Conservation (phyloP, 2,113 vertebrate species). For the Gallinago undulata region DNA sequence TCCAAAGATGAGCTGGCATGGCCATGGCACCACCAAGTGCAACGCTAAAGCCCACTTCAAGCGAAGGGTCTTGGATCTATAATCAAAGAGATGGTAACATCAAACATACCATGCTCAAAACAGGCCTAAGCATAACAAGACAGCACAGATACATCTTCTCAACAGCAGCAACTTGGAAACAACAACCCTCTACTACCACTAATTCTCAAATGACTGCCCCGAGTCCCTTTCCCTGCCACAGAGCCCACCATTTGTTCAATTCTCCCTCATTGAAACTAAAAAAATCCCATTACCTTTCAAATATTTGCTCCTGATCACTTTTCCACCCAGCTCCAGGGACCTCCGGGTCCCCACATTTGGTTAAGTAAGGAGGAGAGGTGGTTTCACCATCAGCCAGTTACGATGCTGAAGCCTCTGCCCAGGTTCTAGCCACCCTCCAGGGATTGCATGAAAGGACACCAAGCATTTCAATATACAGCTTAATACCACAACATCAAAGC, state of each 20-base stretch:
- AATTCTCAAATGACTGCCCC: background rate
- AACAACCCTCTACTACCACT: background rate
- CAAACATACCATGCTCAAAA: background rate
- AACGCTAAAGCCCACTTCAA: background rate
- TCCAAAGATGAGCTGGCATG: background rate
- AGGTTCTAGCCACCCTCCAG: background rate
- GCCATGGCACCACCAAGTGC: background rate
- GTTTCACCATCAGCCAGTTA: background rate
- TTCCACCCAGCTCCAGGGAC: background rate
- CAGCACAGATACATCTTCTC: background rate
- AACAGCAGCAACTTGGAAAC: background rate
- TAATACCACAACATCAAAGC: background rate
- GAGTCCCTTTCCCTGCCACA: rapidly evolving
- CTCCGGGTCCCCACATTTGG: background rate
- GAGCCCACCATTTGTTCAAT: background rate
- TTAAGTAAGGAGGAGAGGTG: background rate
- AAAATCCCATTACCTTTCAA: background rate
- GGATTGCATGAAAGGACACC: background rate
- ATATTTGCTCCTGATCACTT: background rate
- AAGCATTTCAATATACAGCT: background rate
- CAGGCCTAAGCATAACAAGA: background rate
- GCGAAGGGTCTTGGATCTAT: background rate
- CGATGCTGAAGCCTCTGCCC: background rate
- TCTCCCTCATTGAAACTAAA: background rate
- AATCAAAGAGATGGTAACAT: background rate